Conservation (phyloP, 2,797 vertebrate genomes). For the Chrosomus eos region DNA sequence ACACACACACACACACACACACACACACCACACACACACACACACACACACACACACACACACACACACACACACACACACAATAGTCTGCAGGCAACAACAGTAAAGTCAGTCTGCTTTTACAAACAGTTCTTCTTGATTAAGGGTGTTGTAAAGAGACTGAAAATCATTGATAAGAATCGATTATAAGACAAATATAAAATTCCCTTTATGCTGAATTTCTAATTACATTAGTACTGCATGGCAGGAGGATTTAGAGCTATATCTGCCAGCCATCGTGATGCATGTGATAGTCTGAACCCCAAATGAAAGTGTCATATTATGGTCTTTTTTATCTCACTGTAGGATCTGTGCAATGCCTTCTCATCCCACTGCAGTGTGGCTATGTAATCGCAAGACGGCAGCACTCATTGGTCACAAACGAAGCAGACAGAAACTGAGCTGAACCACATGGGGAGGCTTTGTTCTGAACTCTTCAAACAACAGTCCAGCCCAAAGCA, state of each 20-base stretch:
- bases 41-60: background rate
- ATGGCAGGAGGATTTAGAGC: conserved; percentile 7
- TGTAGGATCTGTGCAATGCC: conserved; percentile 11
- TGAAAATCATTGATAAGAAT: background rate
- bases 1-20: conserved; percentile 10
- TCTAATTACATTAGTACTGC: background rate
- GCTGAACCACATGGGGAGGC: conserved; percentile 15
- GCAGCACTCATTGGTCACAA: conserved; percentile 42
- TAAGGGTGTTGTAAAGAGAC: background rate
- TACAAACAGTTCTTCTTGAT: background rate
- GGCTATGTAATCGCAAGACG: conserved; percentile 34
- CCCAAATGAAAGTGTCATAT: conserved; percentile 14
- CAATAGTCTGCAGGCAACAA: background rate
- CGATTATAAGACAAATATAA: background rate
- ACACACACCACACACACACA: conserved; percentile 13
- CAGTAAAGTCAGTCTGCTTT: background rate
- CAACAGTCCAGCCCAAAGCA: background rate
- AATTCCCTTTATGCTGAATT: background rate
- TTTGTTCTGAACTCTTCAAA: conserved; percentile 12
- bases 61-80: background rate
- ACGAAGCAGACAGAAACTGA: background rate
- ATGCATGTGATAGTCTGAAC: background rate
- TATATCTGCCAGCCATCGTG: background rate
- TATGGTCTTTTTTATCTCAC: background rate
- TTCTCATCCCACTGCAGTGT: conserved; percentile 13